Base-by-base conservation (phyloP, 1,140 invertebrate genomes). In the Stratiolaelaps scimitus region DNA sequence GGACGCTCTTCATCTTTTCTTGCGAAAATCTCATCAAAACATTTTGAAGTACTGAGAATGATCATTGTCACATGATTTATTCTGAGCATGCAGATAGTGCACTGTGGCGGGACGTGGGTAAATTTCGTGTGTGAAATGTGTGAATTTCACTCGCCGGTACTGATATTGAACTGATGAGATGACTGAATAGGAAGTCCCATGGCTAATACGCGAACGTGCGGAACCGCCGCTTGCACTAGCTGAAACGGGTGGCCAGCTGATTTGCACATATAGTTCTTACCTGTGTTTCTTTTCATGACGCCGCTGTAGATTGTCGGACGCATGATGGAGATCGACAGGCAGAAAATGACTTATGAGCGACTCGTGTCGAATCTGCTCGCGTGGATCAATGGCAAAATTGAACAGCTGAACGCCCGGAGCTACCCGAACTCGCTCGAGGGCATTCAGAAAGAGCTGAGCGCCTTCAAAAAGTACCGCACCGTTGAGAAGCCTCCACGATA, bases 401-500 rank as follows among this genome's bases (percentile, higher is more conserved):
- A 79, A 13, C 83, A 88, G 73, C 76, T 98, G 44, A 85, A 92
- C 74, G 84, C 87, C 72, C 80, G 90, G 5, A 81, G 87, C 65
- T 92, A 98, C 72, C 92, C 93, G n/a, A 98, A 98, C 78, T 87
- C 88, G 1, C 76, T 98, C 48, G 90, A 95, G 74, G 92, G 89
- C 56, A 95, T 98, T 70, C 92, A 96, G 77, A 83, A 85, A 53
- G 84, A 96, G 73, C 77, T 97, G 65, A 75, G 89, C 15, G 78
- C 83, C 30, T 98, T 98, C 77, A 97, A 96, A 74, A 85, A 92
- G 72, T 98, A 98, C 76, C 81, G 93, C 70, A 97, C 92, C 0
- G 83, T 92, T 23, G 94, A 98, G 75, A 98, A 98, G 79, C 94
- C 94, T 15, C 92, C 92, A 66, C 98, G 97, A 83, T 98, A 96